Evolutionary conservation across 1,140 invertebrate species (phyloP).

Genomic region (Drosophila parabipectinata): DNA sequence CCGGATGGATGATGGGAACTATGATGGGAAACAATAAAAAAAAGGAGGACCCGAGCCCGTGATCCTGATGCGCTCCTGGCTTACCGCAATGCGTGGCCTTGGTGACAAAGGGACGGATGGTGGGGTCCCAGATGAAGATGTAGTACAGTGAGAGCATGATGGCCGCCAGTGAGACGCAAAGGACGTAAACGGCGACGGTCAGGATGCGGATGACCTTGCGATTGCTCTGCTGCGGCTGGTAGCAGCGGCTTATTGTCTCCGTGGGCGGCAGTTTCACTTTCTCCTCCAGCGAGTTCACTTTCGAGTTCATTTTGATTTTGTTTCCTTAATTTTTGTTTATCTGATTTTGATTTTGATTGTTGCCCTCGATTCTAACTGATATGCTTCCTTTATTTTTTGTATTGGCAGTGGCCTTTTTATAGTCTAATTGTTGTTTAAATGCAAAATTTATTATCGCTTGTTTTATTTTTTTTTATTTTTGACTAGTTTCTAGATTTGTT

Average conservation of each 20-base stretch:
- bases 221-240: slow-evolving; percentile 87
- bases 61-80: slow-evolving; percentile 2
- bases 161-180: slow-evolving; percentile 97
- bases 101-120: slow-evolving; percentile 79
- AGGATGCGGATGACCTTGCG: slow-evolving; percentile 95
- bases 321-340: slow-evolving; percentile 15
- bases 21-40: background rate
- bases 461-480: background rate
- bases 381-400: slow-evolving; percentile 1
- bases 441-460: slow-evolving; percentile 33
- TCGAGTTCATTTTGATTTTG: slow-evolving; percentile 72
- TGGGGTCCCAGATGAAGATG: slow-evolving; percentile 97
- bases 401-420: slow-evolving; percentile 44
- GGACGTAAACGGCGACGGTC: slow-evolving; percentile 97
- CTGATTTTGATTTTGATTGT: slow-evolving; percentile 50
- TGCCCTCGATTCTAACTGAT: slow-evolving; percentile 1
- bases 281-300: slow-evolving; percentile 85
- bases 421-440: slow-evolving; percentile 39
- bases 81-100: slow-evolving; percentile 83
- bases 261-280: slow-evolving; percentile 89
- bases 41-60: too few relatives aligned
- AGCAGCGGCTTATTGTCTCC: slow-evolving; percentile 91
- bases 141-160: slow-evolving; percentile 98
- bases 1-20: background rate
- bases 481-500: background rate